Percentiles rank a stretch among this genome's conserved stretches.
These are phyloP conservation scores for Craseonycteris thonglongyai DNA, from an alignment of 2,113 vertebrate species.

Conservation along the genomic window DNA sequence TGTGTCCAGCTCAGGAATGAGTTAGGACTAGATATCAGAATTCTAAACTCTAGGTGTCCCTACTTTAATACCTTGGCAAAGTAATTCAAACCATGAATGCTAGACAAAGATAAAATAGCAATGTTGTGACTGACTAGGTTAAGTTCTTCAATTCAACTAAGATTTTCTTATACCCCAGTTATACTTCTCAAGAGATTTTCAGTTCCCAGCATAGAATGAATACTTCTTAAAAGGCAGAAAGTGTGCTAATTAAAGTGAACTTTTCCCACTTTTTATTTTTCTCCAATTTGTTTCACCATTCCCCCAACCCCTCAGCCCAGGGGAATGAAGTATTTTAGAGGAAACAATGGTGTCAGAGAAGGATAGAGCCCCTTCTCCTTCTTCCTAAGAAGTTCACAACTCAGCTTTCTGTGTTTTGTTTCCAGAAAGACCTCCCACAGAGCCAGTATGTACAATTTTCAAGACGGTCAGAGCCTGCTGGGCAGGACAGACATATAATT, in stretches of 20 bases:
- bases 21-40: background rate
- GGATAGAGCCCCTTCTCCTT: background rate
- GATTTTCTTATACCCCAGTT: background rate
- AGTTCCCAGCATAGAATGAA: background rate
- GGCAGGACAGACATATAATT: background rate
- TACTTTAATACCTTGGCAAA: background rate
- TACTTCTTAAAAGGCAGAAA: background rate
- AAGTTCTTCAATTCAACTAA: background rate
- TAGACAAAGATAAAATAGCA: background rate
- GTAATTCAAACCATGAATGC: background rate
- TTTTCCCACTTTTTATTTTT: background rate
- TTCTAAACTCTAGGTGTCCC: background rate
- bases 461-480: conserved; percentile 35
- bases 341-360: background rate
- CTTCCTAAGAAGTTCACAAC: background rate
- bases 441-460: conserved; percentile 55
- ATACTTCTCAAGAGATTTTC: background rate
- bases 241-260: conserved; percentile 1
- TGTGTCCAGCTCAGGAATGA: background rate
- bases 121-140: background rate
- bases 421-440: conserved; percentile 67
- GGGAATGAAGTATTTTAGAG: background rate
- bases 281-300: background rate
- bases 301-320: no score
- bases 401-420: conserved; percentile 11